phyloP scores from a whole-genome alignment of 2,113 vertebrate species.

The Montifringilla adamsi region DNA sequence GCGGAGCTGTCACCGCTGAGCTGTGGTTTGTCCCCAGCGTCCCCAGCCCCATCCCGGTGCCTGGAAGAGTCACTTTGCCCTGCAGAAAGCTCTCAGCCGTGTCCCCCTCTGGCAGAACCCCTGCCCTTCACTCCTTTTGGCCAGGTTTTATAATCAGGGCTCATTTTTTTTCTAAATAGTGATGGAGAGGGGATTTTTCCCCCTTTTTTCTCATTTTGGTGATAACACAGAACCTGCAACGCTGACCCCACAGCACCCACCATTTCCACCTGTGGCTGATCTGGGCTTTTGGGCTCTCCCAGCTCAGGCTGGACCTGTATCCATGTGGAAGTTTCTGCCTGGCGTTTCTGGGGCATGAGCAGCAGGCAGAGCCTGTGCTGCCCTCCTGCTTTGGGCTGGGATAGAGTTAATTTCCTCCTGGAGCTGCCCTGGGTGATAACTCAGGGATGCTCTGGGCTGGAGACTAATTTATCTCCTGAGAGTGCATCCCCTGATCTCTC shows the following conservation, averaged over 20 bases:
- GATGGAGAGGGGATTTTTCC: fast-evolving
- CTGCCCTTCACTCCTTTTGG: neutral
- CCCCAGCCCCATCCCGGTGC: neutral
- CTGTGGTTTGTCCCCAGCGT: neutral
- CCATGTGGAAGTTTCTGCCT: neutral
- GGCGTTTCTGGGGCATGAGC: neutral
- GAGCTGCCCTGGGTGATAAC: neutral
- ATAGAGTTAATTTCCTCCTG: neutral
- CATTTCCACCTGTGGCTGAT: fast-evolving
- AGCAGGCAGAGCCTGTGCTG: neutral
- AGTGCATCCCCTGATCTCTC: neutral
- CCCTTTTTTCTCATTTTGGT: neutral
- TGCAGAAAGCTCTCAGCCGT: neutral
- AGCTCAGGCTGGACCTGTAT: neutral
- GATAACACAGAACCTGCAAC: neutral
- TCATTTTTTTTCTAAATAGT: neutral
- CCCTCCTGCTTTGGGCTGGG: neutral
- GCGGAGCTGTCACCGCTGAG: neutral
- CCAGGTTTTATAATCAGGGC: no score
- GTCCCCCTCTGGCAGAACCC: neutral
- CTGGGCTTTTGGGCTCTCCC: neutral
- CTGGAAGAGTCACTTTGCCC: neutral
- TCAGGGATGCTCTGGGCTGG: neutral
- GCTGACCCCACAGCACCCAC: neutral
- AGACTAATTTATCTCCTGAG: neutral